Conservation (phyloP, 2,797 vertebrate species). For the Sparidentex hasta region DNA sequence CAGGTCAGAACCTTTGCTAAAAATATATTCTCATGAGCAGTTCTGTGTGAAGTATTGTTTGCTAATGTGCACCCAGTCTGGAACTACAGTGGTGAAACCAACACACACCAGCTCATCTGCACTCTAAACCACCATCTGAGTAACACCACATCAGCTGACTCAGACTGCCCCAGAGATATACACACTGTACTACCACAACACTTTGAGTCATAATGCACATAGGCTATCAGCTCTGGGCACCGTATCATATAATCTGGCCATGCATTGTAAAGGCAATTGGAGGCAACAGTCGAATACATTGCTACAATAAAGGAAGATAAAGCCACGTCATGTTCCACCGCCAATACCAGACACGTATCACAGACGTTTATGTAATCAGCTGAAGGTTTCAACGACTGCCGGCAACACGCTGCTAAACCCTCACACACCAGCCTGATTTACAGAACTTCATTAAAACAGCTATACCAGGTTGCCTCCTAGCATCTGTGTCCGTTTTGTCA, state of each 20-base stretch:
- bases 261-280: constrained; percentile 72
- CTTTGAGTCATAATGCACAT: constrained; percentile 53
- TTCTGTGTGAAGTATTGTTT: neutral
- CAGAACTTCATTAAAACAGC: constrained; percentile 37
- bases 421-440: constrained; percentile 35
- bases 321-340: constrained; percentile 59
- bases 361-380: constrained; percentile 25
- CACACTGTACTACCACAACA: constrained; percentile 56
- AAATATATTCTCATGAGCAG: neutral
- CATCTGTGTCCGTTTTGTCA: constrained; percentile 14
- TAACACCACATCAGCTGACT: constrained; percentile 22
- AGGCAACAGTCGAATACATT: constrained; percentile 68
- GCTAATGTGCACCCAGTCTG: neutral
- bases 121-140: neutral
- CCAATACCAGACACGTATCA: constrained; percentile 22
- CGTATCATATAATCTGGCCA: constrained; percentile 42
- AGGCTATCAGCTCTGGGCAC: constrained; percentile 34
- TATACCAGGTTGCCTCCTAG: constrained; percentile 21
- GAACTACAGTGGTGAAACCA: constrained; percentile 5
- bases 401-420: constrained; percentile 38
- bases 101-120: neutral
- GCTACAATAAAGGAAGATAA: constrained; percentile 69
- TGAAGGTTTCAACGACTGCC: constrained; percentile 31
- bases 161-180: constrained; percentile 34
- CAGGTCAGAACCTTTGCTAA: neutral